These are phyloP conservation scores for Tapirus indicus DNA, from an alignment of 2,797 vertebrate species.

Conservation along the genomic window DNA sequence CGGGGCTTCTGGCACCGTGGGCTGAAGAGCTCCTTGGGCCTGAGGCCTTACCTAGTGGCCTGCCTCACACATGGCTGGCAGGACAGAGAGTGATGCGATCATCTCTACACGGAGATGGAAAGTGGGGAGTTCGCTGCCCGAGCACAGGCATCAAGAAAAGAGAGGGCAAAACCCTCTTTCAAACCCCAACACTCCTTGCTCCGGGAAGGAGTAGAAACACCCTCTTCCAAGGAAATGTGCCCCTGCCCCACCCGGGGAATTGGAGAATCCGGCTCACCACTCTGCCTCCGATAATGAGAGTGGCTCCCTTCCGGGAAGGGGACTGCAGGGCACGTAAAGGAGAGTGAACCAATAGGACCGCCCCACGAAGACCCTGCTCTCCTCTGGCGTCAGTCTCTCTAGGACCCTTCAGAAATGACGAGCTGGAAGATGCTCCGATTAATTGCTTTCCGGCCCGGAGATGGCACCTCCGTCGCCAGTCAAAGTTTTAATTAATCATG, in stretches of 20 bases:
- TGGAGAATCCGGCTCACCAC: not conserved
- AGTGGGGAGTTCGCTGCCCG: not conserved
- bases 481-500: conserved; percentile 89
- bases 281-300: not conserved
- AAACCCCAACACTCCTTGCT: not conserved
- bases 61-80: too few relatives aligned
- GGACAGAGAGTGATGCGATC: not conserved
- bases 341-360: not conserved
- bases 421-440: conserved; percentile 79
- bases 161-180: not conserved
- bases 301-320: not conserved
- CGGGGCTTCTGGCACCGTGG: not conserved
- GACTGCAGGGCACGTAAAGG: not conserved
- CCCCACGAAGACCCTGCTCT: not conserved
- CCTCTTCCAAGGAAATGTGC: not conserved
- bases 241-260: not conserved
- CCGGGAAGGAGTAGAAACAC: not conserved
- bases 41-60: not conserved
- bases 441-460: conserved; percentile 84
- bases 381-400: not conserved
- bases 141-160: not conserved
- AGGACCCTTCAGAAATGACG: conserved; percentile 39
- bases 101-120: not conserved
- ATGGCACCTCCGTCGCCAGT: conserved; percentile 79
- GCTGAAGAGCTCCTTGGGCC: not conserved